Percentiles rank a stretch among this genome's conserved stretches.
Conservation (phyloP, 2,113 vertebrate species). For the Vulpes vulpes region DNA sequence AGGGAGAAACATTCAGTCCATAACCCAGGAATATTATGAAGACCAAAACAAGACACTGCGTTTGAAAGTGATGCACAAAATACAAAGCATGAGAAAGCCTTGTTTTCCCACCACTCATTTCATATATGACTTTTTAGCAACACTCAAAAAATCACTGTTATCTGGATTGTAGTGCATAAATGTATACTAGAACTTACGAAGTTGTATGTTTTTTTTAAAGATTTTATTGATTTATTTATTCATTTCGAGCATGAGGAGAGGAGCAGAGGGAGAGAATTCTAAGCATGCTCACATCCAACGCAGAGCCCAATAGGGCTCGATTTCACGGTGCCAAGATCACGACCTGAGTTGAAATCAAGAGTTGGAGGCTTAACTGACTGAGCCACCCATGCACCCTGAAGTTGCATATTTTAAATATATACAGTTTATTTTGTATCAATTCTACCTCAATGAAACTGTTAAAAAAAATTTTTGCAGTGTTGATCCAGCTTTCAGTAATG, state of each 20-base stretch:
- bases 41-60: not conserved
- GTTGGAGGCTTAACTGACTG: rapidly evolving
- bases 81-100: not conserved
- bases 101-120: not conserved
- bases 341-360: not conserved
- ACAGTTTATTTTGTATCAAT: not conserved
- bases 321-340: not conserved
- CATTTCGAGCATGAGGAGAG: not conserved
- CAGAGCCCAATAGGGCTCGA: not conserved
- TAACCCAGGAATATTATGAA: not conserved
- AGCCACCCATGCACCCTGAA: not conserved
- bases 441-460: not conserved
- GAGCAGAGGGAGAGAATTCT: not conserved
- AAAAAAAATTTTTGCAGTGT: not conserved
- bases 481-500: not conserved
- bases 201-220: not conserved
- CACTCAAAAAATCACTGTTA: not conserved
- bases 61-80: not conserved
- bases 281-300: not conserved
- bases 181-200: not conserved
- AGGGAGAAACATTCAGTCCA: not conserved
- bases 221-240: not conserved
- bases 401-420: not conserved
- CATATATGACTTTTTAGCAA: not conserved
- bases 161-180: not conserved